Percentiles rank a stretch among this genome's conserved stretches.
Conservation (phyloP, 2,888 invertebrate genomes). For the Acrobasis suavella region DNA sequence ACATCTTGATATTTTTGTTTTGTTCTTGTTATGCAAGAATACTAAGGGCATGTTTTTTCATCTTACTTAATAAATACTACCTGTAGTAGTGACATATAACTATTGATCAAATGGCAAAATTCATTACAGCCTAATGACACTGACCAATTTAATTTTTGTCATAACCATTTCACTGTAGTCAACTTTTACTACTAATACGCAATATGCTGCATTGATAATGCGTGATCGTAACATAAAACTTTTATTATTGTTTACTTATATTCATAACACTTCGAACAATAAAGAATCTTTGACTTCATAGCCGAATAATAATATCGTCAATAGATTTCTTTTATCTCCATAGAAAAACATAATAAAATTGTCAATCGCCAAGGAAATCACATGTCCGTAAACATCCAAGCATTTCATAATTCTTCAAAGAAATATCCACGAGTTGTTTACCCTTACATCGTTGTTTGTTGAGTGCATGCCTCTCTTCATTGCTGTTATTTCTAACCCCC, state of each 20-base stretch:
- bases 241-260: no score
- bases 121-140: no score
- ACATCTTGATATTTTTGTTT: neutral
- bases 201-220: no score
- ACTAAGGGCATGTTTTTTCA: neutral
- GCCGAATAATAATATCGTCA: neutral
- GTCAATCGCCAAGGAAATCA: neutral
- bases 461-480: neutral
- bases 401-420: constrained; percentile 12
- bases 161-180: no score
- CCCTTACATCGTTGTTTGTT: constrained; percentile 8
- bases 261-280: neutral
- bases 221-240: no score
- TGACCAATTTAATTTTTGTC: no score
- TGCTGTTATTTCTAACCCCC: neutral
- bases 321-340: neutral
- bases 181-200: no score
- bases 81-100: no score
- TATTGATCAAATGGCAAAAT: no score
- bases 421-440: constrained; percentile 12
- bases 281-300: neutral
- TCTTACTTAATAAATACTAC: neutral
- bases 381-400: constrained; percentile 7
- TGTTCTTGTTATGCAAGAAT: neutral
- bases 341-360: neutral